phyloP scores from a whole-genome alignment of 2,888 invertebrate species.

The Nomada flava region DNA sequence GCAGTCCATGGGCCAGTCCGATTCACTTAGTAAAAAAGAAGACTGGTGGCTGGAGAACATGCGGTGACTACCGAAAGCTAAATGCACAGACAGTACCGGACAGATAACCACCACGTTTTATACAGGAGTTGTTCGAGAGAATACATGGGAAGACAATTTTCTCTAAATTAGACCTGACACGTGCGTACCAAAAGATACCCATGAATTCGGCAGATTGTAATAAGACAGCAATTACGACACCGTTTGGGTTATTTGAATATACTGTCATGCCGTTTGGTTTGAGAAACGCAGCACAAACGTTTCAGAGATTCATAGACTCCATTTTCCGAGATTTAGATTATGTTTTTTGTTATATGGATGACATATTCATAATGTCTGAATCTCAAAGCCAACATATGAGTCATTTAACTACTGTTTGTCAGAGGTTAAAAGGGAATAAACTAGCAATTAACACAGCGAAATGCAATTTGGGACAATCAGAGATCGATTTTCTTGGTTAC shows the following conservation, averaged over 20 bases:
- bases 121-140: not conserved
- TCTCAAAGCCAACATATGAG: not conserved
- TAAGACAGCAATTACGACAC: not conserved
- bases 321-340: not conserved
- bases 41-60: not conserved
- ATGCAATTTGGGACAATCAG: not conserved
- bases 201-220: not conserved
- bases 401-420: not conserved
- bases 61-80: not conserved
- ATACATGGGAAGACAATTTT: not conserved
- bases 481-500: not conserved
- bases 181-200: not conserved
- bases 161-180: not conserved
- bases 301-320: not conserved
- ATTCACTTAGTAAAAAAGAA: no score
- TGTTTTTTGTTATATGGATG: not conserved
- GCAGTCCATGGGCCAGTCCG: no score
- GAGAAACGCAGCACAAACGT: not conserved
- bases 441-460: not conserved
- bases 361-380: not conserved
- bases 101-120: not conserved
- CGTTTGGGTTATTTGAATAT: not conserved
- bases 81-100: slow-evolving; percentile 4
- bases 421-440: not conserved
- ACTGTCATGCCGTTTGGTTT: not conserved